Evolutionary conservation across 2,113 vertebrate species (phyloP).

Genomic region (Phrynocephalus versicolor): DNA sequence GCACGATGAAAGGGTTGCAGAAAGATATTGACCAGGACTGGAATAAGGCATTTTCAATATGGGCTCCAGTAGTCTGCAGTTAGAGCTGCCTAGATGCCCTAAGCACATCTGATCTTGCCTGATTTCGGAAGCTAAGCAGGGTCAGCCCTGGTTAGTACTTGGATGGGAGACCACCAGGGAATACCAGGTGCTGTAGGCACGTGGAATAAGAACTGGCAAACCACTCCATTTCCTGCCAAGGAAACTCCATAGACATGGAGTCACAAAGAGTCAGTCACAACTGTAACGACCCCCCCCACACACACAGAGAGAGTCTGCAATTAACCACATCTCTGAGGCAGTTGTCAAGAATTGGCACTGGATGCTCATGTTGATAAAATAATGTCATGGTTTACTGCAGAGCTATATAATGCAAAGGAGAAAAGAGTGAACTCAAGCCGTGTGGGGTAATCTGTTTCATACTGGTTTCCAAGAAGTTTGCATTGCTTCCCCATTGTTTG

Average conservation of each 20-base stretch:
- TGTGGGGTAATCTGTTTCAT: neutral
- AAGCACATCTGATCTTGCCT: too few relatives aligned
- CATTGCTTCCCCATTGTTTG: neutral
- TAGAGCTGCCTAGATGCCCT: too few relatives aligned
- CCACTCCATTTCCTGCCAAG: too few relatives aligned
- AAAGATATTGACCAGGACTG: neutral
- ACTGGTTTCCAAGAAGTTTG: neutral
- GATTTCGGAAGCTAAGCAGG: too few relatives aligned
- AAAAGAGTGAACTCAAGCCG: neutral
- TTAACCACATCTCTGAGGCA: neutral
- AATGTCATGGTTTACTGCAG: neutral
- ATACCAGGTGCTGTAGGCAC: too few relatives aligned
- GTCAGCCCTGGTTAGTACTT: too few relatives aligned
- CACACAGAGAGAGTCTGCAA: too few relatives aligned
- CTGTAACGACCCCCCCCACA: too few relatives aligned
- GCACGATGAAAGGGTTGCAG: neutral
- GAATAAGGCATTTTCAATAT: neutral
- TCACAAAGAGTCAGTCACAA: too few relatives aligned
- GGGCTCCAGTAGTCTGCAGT: neutral
- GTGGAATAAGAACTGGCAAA: too few relatives aligned
- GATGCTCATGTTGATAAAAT: neutral
- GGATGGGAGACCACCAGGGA: too few relatives aligned
- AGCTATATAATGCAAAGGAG: constrained; percentile 1
- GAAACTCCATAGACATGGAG: too few relatives aligned
- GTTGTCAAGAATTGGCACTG: neutral